phyloP scores from a whole-genome alignment of 2,797 vertebrate genomes.

The Hozukius guyotensis region DNA sequence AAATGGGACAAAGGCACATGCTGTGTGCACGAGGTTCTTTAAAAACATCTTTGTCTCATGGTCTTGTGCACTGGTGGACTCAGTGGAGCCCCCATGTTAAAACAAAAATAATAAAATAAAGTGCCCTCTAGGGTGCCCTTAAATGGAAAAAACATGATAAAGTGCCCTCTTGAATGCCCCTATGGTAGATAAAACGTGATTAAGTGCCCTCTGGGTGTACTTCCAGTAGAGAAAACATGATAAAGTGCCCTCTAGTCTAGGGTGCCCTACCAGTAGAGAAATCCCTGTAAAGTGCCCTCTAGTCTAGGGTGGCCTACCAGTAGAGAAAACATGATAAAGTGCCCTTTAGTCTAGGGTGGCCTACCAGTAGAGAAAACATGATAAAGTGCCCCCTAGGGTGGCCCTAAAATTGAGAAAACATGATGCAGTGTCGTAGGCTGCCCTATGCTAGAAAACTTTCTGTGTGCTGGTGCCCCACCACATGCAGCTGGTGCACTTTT shows the following conservation, averaged over 20 bases:
- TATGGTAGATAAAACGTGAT: too few relatives aligned
- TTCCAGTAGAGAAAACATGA: too few relatives aligned
- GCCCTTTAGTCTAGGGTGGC: too few relatives aligned
- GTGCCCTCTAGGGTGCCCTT: too few relatives aligned
- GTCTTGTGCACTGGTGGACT: neutral
- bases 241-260: too few relatives aligned
- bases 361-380: too few relatives aligned
- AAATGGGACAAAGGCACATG: neutral
- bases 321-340: too few relatives aligned
- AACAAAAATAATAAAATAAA: too few relatives aligned
- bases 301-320: neutral
- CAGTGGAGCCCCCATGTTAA: too few relatives aligned
- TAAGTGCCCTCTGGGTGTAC: too few relatives aligned
- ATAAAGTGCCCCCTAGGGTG: neutral
- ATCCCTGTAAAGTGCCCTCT: neutral
- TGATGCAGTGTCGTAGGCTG: neutral
- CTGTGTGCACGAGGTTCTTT: neutral
- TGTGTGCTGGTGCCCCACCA: neutral
- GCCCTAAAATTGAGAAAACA: neutral
- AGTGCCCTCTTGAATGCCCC: too few relatives aligned
- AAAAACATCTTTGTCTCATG: conserved; percentile 7
- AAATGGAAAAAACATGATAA: too few relatives aligned
- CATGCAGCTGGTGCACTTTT: neutral
- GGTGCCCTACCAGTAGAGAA: neutral
- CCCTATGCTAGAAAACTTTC: neutral